Percentiles rank a stretch among this genome's conserved stretches.
Conservation (phyloP, 1,140 invertebrate species). For the Drosophila baimaii region DNA sequence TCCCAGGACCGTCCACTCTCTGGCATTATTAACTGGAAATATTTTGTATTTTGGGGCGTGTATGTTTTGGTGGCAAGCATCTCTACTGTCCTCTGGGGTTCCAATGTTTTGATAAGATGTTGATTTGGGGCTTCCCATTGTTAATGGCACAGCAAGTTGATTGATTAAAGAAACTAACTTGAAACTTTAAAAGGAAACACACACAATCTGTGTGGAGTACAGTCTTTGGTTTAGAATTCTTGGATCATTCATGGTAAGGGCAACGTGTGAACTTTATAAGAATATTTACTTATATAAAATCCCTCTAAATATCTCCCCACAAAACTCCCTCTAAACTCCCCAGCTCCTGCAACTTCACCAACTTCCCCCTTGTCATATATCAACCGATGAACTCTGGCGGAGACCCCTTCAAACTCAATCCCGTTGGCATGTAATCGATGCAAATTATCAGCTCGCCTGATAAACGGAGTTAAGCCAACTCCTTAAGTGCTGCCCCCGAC, state of each 20-base stretch:
- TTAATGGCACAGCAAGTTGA: constrained; percentile 13
- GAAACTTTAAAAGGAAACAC: background rate
- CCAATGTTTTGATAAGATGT: constrained; percentile 43
- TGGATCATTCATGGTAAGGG: too few species aligned
- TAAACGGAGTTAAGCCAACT: constrained; percentile 68
- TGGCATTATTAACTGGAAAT: constrained; percentile 56
- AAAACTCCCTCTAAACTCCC: background rate
- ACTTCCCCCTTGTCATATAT: constrained; percentile 6
- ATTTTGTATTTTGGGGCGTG: constrained; percentile 54
- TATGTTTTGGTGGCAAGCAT: constrained; percentile 29
- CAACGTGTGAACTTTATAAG: background rate
- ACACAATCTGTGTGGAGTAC: background rate
- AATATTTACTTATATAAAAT: background rate
- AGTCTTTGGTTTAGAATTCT: too few species aligned
- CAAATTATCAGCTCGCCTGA: constrained; percentile 68
- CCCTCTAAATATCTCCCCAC: background rate
- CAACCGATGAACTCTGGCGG: background rate
- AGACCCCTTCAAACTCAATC: constrained; percentile 13
- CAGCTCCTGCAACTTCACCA: background rate
- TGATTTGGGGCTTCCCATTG: constrained; percentile 26
- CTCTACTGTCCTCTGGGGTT: background rate
- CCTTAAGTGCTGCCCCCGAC: constrained; percentile 34
- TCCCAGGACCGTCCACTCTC: constrained; percentile 37
- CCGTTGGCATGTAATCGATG: constrained; percentile 66
- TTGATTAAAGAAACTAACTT: background rate